A percentile compares a stretch with the other conserved stretches of the same genome.
phyloP scores from a whole-genome alignment of 2,888 invertebrate genomes.

The Yponomeuta plumbellus region DNA sequence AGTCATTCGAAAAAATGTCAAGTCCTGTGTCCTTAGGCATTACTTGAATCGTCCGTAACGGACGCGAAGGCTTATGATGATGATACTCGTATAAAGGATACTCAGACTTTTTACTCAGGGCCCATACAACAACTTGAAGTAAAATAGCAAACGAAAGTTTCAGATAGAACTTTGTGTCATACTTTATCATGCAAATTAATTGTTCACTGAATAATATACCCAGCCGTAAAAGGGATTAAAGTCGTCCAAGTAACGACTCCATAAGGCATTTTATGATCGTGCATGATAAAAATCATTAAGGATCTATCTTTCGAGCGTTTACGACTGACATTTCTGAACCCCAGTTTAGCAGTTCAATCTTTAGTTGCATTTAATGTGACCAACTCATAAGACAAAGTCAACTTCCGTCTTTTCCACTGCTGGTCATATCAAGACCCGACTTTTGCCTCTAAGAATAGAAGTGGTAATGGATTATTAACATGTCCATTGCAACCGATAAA shows the following conservation, averaged over 20 bases:
- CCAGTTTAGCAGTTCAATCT: constrained; percentile 47
- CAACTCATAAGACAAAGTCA: constrained; percentile 10
- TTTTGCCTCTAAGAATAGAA: neutral
- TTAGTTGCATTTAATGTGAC: constrained; percentile 27
- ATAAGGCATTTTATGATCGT: neutral
- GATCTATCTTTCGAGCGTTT: constrained; percentile 29
- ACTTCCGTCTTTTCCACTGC: constrained; percentile 1
- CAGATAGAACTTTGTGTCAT: neutral
- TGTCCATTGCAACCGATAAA: neutral
- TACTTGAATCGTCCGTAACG: too few relatives aligned
- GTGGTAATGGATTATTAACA: neutral
- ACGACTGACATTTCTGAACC: constrained; percentile 43
- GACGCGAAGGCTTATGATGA: too few relatives aligned
- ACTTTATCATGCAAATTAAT: neutral
- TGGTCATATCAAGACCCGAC: neutral
- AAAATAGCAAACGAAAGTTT: too few relatives aligned
- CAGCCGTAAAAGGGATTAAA: constrained; percentile 17
- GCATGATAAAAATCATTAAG: neutral
- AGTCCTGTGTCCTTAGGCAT: too few relatives aligned
- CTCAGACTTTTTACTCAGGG: too few relatives aligned
- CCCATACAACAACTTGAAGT: too few relatives aligned
- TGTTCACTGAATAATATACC: neutral
- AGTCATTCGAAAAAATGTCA: too few relatives aligned
- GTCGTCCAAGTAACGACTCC: neutral
- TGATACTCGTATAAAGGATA: too few relatives aligned